Base-by-base conservation (phyloP, 2,888 invertebrate species). In the Monochamus alternatus region DNA sequence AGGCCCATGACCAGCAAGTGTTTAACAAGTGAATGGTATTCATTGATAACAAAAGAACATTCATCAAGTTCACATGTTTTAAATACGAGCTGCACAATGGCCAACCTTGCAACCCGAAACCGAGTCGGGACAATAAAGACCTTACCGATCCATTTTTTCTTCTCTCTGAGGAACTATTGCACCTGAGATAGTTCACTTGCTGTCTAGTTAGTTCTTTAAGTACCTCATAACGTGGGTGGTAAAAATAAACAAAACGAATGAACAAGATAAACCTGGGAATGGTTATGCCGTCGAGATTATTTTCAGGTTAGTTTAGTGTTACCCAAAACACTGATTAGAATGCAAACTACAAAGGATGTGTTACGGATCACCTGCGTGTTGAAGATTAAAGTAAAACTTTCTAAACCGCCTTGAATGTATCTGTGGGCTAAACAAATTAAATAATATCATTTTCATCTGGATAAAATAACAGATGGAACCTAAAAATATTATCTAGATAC, bases 31-130 rank as follows among this genome's bases (percentile, higher is more conserved):
- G 85, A 85, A 85, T 85, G 85, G 84, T 81, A 80, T 80, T 82
- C 84, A 85, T 83, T 84, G 84, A 84, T 84, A 83, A 86, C 85
- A 86, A 86, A 85, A 83, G 84, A 67, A 82, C 82, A 77, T 81
- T 80, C 83, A 81, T 79, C 77, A 78, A 81, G 82, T 85, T 84
- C 85, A 85, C 85, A 83, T 85, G 82, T 85, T 86, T 85, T 85
- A 84, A 85, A 85, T 84, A 84, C 83, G 79, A 76, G 76, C 75
- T 76, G 74, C 79, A 86, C 85, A 85, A 85, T 84, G 81, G 84
- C 73, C 82, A 84, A 84, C 86, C 86, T 87, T 87, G 86, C 86
- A 87, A 87, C 86, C 85, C 84, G 85, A 87, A 85, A 85, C 86
- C 81, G 76, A n/a, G 77, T 75, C 63, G 52, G 71, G 51, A 84